phyloP scores from a whole-genome alignment of 2,113 vertebrate species.

The Spilogale gracilis region DNA sequence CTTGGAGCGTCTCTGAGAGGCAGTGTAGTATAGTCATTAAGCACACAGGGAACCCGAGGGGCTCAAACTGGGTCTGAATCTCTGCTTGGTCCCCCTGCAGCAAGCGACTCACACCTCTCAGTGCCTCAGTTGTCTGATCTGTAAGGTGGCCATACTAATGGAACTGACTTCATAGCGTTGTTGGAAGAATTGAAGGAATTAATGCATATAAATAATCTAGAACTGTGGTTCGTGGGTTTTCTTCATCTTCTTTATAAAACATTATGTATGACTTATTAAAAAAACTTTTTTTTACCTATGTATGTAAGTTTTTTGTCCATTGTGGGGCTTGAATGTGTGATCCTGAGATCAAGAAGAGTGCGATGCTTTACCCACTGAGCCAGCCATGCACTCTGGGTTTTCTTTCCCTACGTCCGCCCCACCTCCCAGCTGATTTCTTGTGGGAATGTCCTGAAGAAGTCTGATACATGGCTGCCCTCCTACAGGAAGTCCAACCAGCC shows the following conservation, averaged over 20 bases:
- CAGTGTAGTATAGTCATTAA: background rate
- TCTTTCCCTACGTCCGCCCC: background rate
- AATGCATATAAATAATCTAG: background rate
- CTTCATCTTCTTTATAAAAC: background rate
- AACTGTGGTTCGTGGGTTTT: background rate
- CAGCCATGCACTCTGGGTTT: background rate
- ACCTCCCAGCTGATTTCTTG: background rate
- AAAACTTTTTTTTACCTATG: background rate
- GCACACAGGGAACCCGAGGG: background rate
- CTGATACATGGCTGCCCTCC: background rate
- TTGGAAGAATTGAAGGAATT: background rate
- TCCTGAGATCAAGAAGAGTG: background rate
- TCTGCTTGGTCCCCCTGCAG: background rate
- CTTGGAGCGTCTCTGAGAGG: background rate
- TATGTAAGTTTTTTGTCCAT: background rate
- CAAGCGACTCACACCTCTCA: background rate
- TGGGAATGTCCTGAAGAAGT: background rate
- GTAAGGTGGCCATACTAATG: background rate
- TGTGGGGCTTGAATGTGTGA: background rate
- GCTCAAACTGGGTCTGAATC: background rate
- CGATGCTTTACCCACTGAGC: background rate
- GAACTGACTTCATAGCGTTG: background rate
- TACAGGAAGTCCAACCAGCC: background rate
- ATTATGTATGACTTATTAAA: background rate
- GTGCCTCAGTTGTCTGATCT: background rate